Conservation (phyloP, 2,113 vertebrate genomes). For the Notechis scutatus region DNA sequence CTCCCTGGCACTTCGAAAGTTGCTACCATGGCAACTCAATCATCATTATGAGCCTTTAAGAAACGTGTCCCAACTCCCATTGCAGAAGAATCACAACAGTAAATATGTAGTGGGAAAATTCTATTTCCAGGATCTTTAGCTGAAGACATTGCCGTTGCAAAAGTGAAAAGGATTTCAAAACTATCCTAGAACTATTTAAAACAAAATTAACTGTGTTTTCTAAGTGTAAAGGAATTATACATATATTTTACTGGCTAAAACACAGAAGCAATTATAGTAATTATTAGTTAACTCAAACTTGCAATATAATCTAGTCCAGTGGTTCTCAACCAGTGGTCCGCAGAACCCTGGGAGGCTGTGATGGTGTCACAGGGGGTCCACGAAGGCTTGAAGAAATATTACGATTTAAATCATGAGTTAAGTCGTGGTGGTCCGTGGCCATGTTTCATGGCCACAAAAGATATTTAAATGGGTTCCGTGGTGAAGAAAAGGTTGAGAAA, state of each 20-base stretch:
- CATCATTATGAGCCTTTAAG: not conserved
- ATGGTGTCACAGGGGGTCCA: not conserved
- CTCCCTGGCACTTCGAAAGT: not conserved
- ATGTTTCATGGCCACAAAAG: not conserved
- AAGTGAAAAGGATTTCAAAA: not conserved
- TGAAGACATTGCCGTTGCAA: not conserved
- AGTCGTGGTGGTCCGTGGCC: not conserved
- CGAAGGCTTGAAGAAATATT: not conserved
- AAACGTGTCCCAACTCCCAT: not conserved
- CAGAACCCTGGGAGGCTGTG: not conserved
- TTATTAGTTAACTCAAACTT: not conserved
- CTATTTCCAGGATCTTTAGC: not conserved
- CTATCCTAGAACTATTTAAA: not conserved
- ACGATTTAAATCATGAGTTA: not conserved
- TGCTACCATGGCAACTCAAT: not conserved
- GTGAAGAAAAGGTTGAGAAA: not conserved
- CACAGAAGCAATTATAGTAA: not conserved
- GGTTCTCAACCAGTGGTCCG: not conserved
- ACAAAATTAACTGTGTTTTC: not conserved
- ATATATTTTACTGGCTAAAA: not conserved
- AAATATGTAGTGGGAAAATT: not conserved
- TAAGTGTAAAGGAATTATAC: not conserved
- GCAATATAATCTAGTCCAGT: not conserved
- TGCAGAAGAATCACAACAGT: not conserved
- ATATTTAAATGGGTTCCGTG: not conserved